Evolutionary conservation across 1,140 invertebrate species (phyloP).

Genomic region (Mizuhopecten yessoensis): DNA sequence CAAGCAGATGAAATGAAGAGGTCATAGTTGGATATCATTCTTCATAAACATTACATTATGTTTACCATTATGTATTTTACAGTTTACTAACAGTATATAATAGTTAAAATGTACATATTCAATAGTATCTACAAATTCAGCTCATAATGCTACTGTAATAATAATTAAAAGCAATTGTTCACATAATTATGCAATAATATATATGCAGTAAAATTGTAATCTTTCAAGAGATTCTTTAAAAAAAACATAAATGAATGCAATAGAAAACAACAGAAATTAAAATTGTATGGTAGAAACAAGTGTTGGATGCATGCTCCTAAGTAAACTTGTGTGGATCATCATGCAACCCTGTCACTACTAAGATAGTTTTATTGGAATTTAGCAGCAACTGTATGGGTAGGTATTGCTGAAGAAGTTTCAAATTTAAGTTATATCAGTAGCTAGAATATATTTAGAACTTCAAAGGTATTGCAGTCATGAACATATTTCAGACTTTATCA

Average conservation of each 20-base stretch:
- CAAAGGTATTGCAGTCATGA: too few species aligned
- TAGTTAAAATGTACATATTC: neutral
- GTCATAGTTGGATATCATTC: neutral
- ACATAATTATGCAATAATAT: slow-evolving; percentile 1
- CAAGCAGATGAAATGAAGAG: neutral
- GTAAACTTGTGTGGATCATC: neutral
- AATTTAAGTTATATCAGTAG: too few species aligned
- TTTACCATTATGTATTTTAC: neutral
- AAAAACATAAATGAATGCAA: neutral
- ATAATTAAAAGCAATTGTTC: slow-evolving; percentile 20
- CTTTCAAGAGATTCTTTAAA: neutral
- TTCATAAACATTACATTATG: neutral
- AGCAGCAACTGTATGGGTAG: too few species aligned
- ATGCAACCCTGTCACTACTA: neutral
- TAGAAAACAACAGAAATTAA: neutral
- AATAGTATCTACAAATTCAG: neutral
- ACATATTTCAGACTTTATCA: too few species aligned
- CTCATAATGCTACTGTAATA: neutral
- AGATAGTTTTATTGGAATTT: too few species aligned
- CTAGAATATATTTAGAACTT: too few species aligned
- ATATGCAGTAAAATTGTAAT: neutral
- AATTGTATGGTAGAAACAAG: neutral
- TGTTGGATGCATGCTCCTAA: neutral
- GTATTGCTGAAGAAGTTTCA: too few species aligned
- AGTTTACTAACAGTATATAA: neutral